Percentiles rank a stretch among this genome's conserved stretches.
Conservation (phyloP, 64 coral and sea anemone species). For the Stichodactyla helianthus region DNA sequence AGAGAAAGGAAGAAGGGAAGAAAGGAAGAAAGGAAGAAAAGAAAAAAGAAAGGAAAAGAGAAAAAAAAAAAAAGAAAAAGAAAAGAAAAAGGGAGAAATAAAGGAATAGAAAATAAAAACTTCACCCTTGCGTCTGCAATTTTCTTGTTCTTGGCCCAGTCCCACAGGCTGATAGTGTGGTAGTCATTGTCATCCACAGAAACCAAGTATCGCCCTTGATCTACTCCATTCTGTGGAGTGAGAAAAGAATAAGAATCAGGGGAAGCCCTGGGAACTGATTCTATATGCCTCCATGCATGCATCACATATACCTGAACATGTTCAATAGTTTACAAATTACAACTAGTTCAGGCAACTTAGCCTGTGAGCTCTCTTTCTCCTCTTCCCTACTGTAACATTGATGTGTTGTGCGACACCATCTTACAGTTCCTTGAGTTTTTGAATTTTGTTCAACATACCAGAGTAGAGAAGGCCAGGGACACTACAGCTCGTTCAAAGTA, state of each 20-base stretch:
- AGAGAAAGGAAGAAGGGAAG: too few relatives aligned
- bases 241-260: not conserved
- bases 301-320: too few relatives aligned
- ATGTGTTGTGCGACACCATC: too few relatives aligned
- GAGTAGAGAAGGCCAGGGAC: conserved; percentile 57
- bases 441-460: conserved; percentile 20
- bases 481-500: conserved; percentile 66
- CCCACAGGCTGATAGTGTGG: conserved; percentile 78
- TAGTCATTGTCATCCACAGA: conserved; percentile 82
- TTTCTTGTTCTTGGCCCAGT: conserved; percentile 73
- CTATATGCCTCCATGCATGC: too few relatives aligned
- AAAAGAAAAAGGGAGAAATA: not conserved
- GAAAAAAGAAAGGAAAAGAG: not conserved
- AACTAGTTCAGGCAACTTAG: too few relatives aligned
- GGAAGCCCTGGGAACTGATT: not conserved
- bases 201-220: conserved; percentile 49
- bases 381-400: not conserved
- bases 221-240: not conserved
- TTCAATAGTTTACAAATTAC: too few relatives aligned
- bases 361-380: too few relatives aligned
- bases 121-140: conserved; percentile 59
- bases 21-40: not conserved
- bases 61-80: not conserved
- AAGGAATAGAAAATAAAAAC: too few relatives aligned
- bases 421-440: not conserved